Percentiles rank a stretch among this genome's conserved stretches.
Conservation (phyloP, 2,113 vertebrate species). For the Cyanoramphus novaezelandiae region DNA sequence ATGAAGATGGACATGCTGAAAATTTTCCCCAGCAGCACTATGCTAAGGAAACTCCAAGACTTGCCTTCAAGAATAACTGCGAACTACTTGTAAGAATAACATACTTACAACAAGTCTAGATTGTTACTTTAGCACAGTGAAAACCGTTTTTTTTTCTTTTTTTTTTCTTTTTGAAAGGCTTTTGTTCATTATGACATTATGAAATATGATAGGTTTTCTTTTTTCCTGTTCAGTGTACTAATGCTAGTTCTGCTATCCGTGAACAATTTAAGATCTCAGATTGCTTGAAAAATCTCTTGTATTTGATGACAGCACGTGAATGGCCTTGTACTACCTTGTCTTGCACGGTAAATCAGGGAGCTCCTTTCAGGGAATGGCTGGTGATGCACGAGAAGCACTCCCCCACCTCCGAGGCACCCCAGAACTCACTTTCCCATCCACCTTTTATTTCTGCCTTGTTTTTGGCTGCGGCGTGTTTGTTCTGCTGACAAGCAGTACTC, state of each 20-base stretch:
- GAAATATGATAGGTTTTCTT: slow-evolving; percentile 70
- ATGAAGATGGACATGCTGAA: slow-evolving; percentile 98
- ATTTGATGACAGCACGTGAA: slow-evolving; percentile 73
- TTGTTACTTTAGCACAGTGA: slow-evolving; percentile 88
- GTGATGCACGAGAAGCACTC: slow-evolving; percentile 19
- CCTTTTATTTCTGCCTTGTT: slow-evolving; percentile 44
- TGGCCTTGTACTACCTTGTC: slow-evolving; percentile 68
- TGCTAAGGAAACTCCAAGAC: slow-evolving; percentile 99
- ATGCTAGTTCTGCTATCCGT: slow-evolving; percentile 77
- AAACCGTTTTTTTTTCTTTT: slow-evolving; percentile 72
- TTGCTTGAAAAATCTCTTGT: slow-evolving; percentile 75
- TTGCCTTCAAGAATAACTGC: slow-evolving; percentile 99
- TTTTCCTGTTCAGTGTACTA: slow-evolving; percentile 75
- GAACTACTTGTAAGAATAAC: slow-evolving; percentile 99
- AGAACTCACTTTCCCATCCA: slow-evolving; percentile 6
- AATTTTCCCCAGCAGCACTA: slow-evolving; percentile 98
- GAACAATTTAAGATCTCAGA: slow-evolving; percentile 74
- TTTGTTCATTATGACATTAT: slow-evolving; percentile 81
- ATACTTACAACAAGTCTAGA: slow-evolving; percentile 91
- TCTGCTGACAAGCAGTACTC: slow-evolving; percentile 50
- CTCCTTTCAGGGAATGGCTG: slow-evolving; percentile 26
- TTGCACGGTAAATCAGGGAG: slow-evolving; percentile 23
- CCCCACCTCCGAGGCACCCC: fast-evolving
- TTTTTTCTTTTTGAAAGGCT: slow-evolving; percentile 69
- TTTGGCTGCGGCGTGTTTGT: neutral